These are phyloP conservation scores for Bedellia somnulentella DNA, from an alignment of 2,888 invertebrate species.

Conservation along the genomic window DNA sequence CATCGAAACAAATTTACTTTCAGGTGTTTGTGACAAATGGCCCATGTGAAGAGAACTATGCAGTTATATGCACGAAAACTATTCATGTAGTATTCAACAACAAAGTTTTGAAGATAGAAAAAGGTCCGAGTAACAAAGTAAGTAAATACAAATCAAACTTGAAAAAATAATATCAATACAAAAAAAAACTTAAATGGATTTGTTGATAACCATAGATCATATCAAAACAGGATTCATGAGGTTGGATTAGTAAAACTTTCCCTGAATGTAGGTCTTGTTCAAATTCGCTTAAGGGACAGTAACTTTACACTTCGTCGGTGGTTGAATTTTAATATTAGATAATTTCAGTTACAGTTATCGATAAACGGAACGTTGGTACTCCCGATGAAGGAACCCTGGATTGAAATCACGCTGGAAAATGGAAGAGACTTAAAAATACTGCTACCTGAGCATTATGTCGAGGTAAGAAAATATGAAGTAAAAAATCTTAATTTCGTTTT, in stretches of 20 bases:
- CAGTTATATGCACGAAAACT: conserved; percentile 66
- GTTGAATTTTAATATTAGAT: conserved; percentile 7
- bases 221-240: neutral
- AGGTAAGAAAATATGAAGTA: conserved; percentile 64
- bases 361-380: conserved; percentile 43
- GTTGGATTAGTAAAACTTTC: no score
- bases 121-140: conserved; percentile 35
- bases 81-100: conserved; percentile 65
- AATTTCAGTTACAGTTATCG: conserved; percentile 41
- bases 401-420: conserved; percentile 56
- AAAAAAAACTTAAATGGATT: neutral
- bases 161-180: neutral
- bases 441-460: conserved; percentile 71
- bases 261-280: no score
- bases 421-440: conserved; percentile 65
- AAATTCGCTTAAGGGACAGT: no score
- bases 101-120: conserved; percentile 18
- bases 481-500: no score
- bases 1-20: conserved; percentile 6
- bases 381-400: conserved; percentile 66
- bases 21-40: conserved; percentile 73
- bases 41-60: conserved; percentile 61
- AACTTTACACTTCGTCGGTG: no score
- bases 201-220: neutral
- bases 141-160: conserved; percentile 1